Percentiles rank a stretch among this genome's conserved stretches.
Conservation (phyloP, 2,888 invertebrate genomes). For the Dynastes tityus region DNA sequence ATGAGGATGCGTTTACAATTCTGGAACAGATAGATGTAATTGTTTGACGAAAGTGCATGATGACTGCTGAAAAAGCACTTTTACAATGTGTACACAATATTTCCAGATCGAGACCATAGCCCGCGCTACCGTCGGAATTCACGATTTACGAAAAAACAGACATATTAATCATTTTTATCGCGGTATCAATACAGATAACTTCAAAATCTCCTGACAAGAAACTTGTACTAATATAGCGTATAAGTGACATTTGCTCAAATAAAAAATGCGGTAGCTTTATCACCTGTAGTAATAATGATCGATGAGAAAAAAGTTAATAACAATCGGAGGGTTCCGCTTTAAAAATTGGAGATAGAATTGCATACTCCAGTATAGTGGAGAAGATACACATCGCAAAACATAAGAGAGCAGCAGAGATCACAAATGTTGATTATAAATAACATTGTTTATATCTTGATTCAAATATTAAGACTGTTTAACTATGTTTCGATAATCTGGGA, state of each 20-base stretch:
- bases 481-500: too few relatives aligned
- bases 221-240: slow-evolving; percentile 39
- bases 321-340: slow-evolving; percentile 30
- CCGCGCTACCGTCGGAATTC: slow-evolving; percentile 33
- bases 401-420: background rate
- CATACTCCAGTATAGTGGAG: background rate
- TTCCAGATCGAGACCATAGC: background rate
- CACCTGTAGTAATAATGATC: slow-evolving; percentile 42
- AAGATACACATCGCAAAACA: background rate
- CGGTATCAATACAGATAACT: slow-evolving; percentile 41
- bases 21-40: background rate
- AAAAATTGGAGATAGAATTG: slow-evolving; percentile 27
- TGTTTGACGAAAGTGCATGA: background rate
- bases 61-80: background rate
- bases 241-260: slow-evolving; percentile 47
- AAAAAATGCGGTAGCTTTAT: slow-evolving; percentile 45
- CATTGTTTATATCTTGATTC: background rate
- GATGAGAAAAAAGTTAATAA: slow-evolving; percentile 34
- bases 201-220: slow-evolving; percentile 40
- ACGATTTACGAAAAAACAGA: slow-evolving; percentile 44
- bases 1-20: background rate
- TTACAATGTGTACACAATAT: slow-evolving; percentile 8
- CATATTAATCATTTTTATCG: slow-evolving; percentile 48
- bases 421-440: background rate
- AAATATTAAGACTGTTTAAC: background rate